A percentile compares a stretch with the other conserved stretches of the same genome.
Conservation (phyloP, 2,888 invertebrate species). For the Drosophila longiperda region DNA sequence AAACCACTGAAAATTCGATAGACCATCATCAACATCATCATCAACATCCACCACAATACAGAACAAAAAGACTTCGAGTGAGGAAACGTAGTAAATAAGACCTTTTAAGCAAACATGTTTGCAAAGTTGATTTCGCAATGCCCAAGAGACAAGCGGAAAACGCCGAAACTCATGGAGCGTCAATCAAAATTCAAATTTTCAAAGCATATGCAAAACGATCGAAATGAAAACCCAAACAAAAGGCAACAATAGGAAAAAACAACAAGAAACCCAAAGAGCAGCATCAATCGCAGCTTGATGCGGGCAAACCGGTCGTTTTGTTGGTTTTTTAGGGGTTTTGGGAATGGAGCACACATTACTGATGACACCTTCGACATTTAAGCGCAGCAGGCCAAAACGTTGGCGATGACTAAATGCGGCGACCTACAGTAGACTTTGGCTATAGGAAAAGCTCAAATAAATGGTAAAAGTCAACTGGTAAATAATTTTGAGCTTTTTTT, state of each 20-base stretch:
- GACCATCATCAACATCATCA: slow-evolving; percentile 24
- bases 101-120: slow-evolving; percentile 25
- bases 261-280: slow-evolving; percentile 37
- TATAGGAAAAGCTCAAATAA: slow-evolving; percentile 41
- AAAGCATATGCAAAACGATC: slow-evolving; percentile 56
- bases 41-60: slow-evolving; percentile 20
- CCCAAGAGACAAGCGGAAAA: slow-evolving; percentile 42
- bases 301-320: slow-evolving; percentile 52
- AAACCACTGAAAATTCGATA: slow-evolving; percentile 8
- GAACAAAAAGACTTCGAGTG: slow-evolving; percentile 51
- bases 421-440: slow-evolving; percentile 47
- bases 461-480: slow-evolving; percentile 76
- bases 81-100: slow-evolving; percentile 44
- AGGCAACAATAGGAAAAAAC: slow-evolving; percentile 23
- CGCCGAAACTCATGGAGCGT: slow-evolving; percentile 50
- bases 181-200: slow-evolving; percentile 73
- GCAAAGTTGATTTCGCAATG: slow-evolving; percentile 62
- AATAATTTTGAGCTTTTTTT: slow-evolving; percentile 60
- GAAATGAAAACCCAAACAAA: slow-evolving; percentile 50
- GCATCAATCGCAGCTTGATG: slow-evolving; percentile 24
- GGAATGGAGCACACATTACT: slow-evolving; percentile 51
- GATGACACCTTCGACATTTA: slow-evolving; percentile 81
- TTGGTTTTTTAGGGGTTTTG: slow-evolving; percentile 9
- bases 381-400: slow-evolving; percentile 47
- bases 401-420: slow-evolving; percentile 61